Evolutionary conservation across 1,140 invertebrate genomes (phyloP), one percentile per base, ranked within the genome.

Genomic region (Battus philenor): DNA sequence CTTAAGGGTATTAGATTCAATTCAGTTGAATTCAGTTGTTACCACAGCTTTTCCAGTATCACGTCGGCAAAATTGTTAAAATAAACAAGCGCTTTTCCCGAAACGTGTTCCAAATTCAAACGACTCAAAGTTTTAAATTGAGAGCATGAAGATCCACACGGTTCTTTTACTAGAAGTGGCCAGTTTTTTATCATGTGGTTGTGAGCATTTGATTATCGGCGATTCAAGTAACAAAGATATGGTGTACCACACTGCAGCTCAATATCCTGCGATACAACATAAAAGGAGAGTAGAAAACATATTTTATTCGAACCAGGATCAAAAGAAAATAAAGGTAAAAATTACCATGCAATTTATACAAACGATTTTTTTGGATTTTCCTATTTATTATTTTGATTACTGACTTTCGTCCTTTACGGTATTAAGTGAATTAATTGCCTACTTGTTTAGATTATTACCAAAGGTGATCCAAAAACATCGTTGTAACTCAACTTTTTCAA

Each of bases 321-420:
- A 59, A 5, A 38, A 32, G 17, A 34, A 59, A 29, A 68, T 68
- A 34, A 63, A 46, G 47, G 59, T 73, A 52, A 68, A 59, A 59
- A 34, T 18, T 5, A 9, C 6, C 26, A 9, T 29, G 4, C 9
- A 29, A 10, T 10, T 9, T 29, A 4, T 4, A 29, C n/a, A n/a
- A n/a, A n/a, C n/a, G n/a, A n/a, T n/a, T n/a, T n/a, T n/a, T n/a
- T n/a, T n/a, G n/a, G n/a, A n/a, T n/a, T n/a, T n/a, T n/a, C n/a
- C n/a, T n/a, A n/a, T n/a, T n/a, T n/a, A n/a, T n/a, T n/a, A n/a
- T n/a, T n/a, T n/a, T n/a, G n/a, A n/a, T n/a, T n/a, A n/a, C n/a
- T n/a, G n/a, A n/a, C n/a, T n/a, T n/a, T n/a, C n/a, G n/a, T n/a
- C n/a, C n/a, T n/a, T n/a, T n/a, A n/a, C n/a, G n/a, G n/a, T n/a